Base-by-base conservation (phyloP, 2,113 vertebrate genomes). In the Percina caprodes region DNA sequence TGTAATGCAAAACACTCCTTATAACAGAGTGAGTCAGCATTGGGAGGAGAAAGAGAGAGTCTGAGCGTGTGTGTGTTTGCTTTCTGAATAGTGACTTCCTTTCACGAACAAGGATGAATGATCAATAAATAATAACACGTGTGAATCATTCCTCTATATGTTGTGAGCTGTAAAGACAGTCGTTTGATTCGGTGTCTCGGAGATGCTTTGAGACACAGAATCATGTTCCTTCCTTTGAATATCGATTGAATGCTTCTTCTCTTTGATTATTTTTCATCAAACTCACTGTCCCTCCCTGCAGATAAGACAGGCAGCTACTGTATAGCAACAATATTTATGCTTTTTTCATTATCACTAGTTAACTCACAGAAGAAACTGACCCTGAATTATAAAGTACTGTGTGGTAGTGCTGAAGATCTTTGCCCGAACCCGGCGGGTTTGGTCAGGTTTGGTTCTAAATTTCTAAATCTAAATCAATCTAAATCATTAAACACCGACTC, bases 1-100 rank as follows among this genome's bases (percentile, higher is more conserved):
- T 24, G 39, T 85, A 86, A 87, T 86, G 70, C 18, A 87, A 91
- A 87, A 76, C 84, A 87, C 35, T 80, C 69, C 69, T 83, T 46
- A 59, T 23, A 59, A 77, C 35, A 66, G 79, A 69, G 24, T 46
- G 46, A 76, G 11, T 42, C 39, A 42, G 39, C 39, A 10, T 35
- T 54, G 23, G 11, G 33, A 87, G 59, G 58, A 82, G 61, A 71
- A 9, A 39, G 39, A 39, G 39, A 42, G 69, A 23, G 49, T 51
- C 68, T 73, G 84, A 62, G 62, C 1, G 24, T 21, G 62, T 26
- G 23, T 48, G 63, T 54, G 46, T 67, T 65, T 15, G 16, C 48
- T 78, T 73, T 88, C 48, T 89, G 84, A 88, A 75, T 81, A 70
- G 71, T 16, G 68, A 11, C 14, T 7, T 80, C 30, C 55, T 72